Conservation (phyloP, 2,888 invertebrate genomes). For the Sphaerophoria rueppellii region DNA sequence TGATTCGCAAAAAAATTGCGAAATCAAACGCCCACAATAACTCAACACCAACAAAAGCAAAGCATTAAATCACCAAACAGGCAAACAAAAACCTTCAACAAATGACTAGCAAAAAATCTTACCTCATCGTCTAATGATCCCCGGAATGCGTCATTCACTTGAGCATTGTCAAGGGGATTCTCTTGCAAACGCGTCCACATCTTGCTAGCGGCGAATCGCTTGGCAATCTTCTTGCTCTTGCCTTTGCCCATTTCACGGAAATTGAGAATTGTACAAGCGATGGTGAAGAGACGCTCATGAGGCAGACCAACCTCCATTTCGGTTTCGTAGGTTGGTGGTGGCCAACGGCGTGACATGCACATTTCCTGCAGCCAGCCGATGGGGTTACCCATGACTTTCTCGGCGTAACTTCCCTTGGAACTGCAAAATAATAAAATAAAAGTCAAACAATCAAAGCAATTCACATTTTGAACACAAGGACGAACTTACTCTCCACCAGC, state of each 20-base stretch:
- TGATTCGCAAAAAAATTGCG: slow-evolving; percentile 25
- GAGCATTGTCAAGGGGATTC: slow-evolving; percentile 87
- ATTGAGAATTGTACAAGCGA: slow-evolving; percentile 93
- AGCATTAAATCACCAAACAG: slow-evolving; percentile 37
- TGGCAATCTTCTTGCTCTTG: slow-evolving; percentile 97
- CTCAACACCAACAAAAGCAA: slow-evolving; percentile 14
- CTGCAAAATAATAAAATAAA: slow-evolving; percentile 10
- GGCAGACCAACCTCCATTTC: slow-evolving; percentile 88
- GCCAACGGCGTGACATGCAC: slow-evolving; percentile 98
- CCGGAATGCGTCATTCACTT: slow-evolving; percentile 84
- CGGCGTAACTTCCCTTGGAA: slow-evolving; percentile 84
- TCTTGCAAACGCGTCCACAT: slow-evolving; percentile 95
- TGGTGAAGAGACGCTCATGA: slow-evolving; percentile 96
- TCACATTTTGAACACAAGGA: neutral
- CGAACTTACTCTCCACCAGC: slow-evolving; percentile 78
- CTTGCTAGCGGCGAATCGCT: slow-evolving; percentile 96
- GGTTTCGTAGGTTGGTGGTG: slow-evolving; percentile 96
- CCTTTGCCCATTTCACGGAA: slow-evolving; percentile 93
- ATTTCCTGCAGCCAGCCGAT: slow-evolving; percentile 97
- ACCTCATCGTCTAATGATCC: slow-evolving; percentile 89
- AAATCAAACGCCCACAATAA: slow-evolving; percentile 63
- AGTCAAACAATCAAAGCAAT: neutral
- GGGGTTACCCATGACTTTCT: slow-evolving; percentile 94
- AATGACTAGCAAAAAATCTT: slow-evolving; percentile 76
- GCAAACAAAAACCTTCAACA: slow-evolving; percentile 55